A percentile compares a stretch with the other conserved stretches of the same genome.
Conservation (phyloP, 2,797 vertebrate species). For the Mus minutoides region DNA sequence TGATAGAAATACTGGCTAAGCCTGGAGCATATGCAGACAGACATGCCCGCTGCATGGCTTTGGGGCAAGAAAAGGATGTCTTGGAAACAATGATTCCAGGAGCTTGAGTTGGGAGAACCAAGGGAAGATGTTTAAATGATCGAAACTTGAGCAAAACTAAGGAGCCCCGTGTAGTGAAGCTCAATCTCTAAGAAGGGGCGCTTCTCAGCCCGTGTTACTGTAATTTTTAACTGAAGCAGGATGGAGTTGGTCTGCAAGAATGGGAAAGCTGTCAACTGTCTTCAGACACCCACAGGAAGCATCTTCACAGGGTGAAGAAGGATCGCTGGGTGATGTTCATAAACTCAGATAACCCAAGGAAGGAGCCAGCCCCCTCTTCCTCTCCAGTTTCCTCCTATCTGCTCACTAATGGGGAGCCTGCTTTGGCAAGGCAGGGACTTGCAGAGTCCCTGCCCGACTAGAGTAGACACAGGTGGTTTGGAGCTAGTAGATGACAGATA, state of each 20-base stretch:
- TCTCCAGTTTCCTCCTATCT: not conserved
- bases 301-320: not conserved
- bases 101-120: not conserved
- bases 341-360: not conserved
- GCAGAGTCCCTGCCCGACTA: not conserved
- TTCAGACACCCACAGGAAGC: not conserved
- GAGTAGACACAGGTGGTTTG: not conserved
- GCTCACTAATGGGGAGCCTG: not conserved
- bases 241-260: not conserved
- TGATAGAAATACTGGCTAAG: not conserved
- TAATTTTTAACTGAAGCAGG: not conserved
- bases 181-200: not conserved
- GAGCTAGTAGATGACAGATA: not conserved
- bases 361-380: not conserved
- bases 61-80: slow-evolving; percentile 1
- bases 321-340: not conserved
- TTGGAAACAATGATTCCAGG: not conserved
- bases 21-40: not conserved
- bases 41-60: not conserved
- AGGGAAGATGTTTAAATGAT: not conserved
- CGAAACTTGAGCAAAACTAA: not conserved
- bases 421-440: not conserved
- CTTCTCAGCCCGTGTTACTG: not conserved
- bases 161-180: not conserved
- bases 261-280: not conserved